Evolutionary conservation across 2,113 vertebrate species (phyloP).

Genomic region (Cheirogaleus medius): DNA sequence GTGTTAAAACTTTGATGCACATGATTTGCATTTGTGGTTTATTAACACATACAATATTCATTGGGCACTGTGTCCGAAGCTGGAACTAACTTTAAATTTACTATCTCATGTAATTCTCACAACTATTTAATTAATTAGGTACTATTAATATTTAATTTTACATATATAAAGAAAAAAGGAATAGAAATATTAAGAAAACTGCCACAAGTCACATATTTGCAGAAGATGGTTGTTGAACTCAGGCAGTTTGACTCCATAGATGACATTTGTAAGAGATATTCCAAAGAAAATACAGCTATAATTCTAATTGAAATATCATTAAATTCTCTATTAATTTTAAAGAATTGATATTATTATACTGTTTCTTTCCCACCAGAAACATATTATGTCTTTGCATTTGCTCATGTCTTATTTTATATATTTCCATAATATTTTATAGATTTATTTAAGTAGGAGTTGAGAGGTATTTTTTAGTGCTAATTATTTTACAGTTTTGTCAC

Average conservation of each 20-base stretch:
- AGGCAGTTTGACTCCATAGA: not conserved
- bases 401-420: not conserved
- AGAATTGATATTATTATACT: not conserved
- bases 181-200: not conserved
- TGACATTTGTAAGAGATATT: not conserved
- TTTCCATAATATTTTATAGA: not conserved
- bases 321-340: not conserved
- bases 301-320: not conserved
- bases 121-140: not conserved
- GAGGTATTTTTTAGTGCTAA: too few species aligned
- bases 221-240: not conserved
- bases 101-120: not conserved
- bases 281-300: not conserved
- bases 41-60: not conserved
- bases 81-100: not conserved
- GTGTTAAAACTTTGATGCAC: not conserved
- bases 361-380: not conserved
- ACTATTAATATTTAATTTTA: not conserved
- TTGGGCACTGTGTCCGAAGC: not conserved
- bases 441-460: not conserved
- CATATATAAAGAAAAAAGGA: not conserved
- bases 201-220: not conserved
- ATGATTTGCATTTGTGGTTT: not conserved
- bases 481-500: not conserved
- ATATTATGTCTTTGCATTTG: not conserved